These are phyloP conservation scores for Dugesia japonica DNA, from an alignment of 2,888 invertebrate genomes.

Conservation along the genomic window DNA sequence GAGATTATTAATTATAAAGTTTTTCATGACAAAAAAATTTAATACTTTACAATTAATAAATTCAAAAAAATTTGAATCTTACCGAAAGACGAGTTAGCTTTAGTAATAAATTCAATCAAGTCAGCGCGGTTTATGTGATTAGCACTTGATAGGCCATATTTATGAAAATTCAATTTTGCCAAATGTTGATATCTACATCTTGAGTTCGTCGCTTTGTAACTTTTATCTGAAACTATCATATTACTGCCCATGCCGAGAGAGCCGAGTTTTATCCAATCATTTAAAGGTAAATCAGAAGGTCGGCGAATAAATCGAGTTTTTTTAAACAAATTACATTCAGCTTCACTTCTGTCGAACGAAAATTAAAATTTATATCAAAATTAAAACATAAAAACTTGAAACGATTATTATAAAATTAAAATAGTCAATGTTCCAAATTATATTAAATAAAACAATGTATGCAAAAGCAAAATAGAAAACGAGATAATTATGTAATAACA, in stretches of 20 bases:
- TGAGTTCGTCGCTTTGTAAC: not conserved
- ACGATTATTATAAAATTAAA: too few species aligned
- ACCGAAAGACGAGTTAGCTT: not conserved
- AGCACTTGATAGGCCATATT: not conserved
- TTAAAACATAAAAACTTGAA: too few species aligned
- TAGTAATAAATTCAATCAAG: not conserved
- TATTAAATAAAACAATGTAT: too few species aligned
- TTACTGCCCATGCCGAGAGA: not conserved
- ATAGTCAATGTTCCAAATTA: too few species aligned
- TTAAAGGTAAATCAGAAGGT: not conserved
- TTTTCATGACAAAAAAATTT: too few species aligned
- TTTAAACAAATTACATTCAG: not conserved
- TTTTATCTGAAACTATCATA: not conserved
- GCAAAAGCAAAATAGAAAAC: too few species aligned
- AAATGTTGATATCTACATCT: not conserved
- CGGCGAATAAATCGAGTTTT: not conserved
- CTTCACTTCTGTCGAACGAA: too few species aligned
- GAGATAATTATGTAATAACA: too few species aligned
- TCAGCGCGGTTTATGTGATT: not conserved
- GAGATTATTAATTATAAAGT: too few species aligned
- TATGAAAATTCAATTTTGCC: not conserved
- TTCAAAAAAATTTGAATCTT: not conserved
- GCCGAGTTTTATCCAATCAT: not conserved
- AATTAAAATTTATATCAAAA: too few species aligned
- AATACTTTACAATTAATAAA: too few species aligned